A percentile compares a stretch with the other conserved stretches of the same genome.
Conservation (phyloP, 2,797 vertebrate genomes). For the Rhinatrema bivittatum region DNA sequence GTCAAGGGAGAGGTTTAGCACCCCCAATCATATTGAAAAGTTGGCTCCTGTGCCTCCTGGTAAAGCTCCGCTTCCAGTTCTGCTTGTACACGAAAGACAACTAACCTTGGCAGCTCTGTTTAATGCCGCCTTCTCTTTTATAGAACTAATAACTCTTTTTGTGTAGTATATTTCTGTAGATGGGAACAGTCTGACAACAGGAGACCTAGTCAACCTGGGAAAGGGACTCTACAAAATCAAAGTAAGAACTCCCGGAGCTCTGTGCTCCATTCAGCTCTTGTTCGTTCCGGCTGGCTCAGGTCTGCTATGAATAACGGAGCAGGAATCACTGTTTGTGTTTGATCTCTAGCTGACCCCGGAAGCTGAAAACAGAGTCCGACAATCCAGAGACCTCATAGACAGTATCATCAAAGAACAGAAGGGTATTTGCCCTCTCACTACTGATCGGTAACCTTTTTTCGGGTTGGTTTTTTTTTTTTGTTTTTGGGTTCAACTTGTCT, state of each 20-base stretch:
- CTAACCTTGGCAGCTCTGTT: no score
- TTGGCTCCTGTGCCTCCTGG: no score
- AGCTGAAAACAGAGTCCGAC: conserved; percentile 74
- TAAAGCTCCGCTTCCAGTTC: no score
- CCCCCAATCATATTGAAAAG: no score
- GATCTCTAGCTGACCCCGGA: conserved; percentile 67
- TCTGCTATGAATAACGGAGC: background rate
- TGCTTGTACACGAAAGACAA: no score
- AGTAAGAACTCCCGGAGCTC: conserved; percentile 55
- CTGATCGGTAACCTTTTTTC: background rate
- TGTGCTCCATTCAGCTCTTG: fast-evolving
- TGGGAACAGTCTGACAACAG: conserved; percentile 79
- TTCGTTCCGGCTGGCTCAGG: background rate
- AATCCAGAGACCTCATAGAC: conserved; percentile 84
- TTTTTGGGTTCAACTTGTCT: background rate
- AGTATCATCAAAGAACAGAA: conserved; percentile 86
- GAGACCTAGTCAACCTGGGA: conserved; percentile 83
- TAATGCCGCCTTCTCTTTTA: no score
- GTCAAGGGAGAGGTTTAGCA: no score
- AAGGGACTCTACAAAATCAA: conserved; percentile 89
- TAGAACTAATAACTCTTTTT: conserved; percentile 19
- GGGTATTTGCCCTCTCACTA: conserved; percentile 55
- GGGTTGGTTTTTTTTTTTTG: background rate
- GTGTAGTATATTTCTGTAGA: conserved; percentile 78
- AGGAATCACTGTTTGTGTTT: background rate